phyloP scores from a whole-genome alignment of 2,888 invertebrate genomes.

The Melanostoma scalare region DNA sequence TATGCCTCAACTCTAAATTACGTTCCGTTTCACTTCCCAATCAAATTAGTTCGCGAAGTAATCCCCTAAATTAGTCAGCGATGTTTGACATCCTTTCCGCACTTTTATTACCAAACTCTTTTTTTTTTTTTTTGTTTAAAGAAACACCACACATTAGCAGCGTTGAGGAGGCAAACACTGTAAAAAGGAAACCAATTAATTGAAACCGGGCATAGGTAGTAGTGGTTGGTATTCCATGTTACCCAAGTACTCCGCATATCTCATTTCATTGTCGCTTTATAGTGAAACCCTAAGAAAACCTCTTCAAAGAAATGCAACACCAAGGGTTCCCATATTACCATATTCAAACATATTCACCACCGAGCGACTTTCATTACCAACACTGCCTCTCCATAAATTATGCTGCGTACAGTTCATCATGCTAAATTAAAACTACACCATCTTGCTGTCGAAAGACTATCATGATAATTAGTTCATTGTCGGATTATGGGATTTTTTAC shows the following conservation, averaged over 20 bases:
- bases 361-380: constrained; percentile 63
- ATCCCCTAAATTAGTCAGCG: too few species aligned
- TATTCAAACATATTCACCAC: constrained; percentile 11
- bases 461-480: constrained; percentile 65
- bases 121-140: constrained; percentile 2
- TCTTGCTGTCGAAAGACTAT: constrained; percentile 41
- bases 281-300: constrained; percentile 57
- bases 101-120: not conserved
- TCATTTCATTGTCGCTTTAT: constrained; percentile 46
- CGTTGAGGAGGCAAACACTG: constrained; percentile 7
- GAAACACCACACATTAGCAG: constrained; percentile 9
- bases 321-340: constrained; percentile 56
- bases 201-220: not conserved
- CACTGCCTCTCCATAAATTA: constrained; percentile 43
- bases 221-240: not conserved
- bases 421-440: constrained; percentile 38
- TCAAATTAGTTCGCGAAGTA: too few species aligned
- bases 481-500: constrained; percentile 52
- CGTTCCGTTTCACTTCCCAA: too few species aligned
- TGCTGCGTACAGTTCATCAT: constrained; percentile 44
- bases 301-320: constrained; percentile 47
- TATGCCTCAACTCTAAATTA: too few species aligned
- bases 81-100: not conserved
- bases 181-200: constrained; percentile 27
- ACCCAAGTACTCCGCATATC: constrained; percentile 19